Percentiles rank a stretch among this genome's conserved stretches.
These are phyloP conservation scores for Pentalonia nigronervosa DNA, from an alignment of 1,140 invertebrate genomes.

Conservation along the genomic window DNA sequence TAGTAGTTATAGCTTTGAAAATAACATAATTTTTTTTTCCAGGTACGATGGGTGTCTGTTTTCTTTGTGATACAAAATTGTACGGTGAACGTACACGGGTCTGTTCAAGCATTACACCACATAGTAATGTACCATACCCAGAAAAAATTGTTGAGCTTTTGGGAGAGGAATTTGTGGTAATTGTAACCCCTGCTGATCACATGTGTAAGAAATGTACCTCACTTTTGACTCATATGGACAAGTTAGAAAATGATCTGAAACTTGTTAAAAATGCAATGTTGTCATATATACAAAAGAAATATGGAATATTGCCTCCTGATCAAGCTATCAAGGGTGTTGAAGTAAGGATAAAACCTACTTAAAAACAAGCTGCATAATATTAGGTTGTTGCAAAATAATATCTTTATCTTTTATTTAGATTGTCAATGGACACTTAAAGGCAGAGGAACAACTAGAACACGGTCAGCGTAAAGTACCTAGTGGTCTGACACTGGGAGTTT, in stretches of 20 bases:
- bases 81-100: slow-evolving; percentile 58
- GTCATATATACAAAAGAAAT: slow-evolving; percentile 61
- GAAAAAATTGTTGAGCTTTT: slow-evolving; percentile 62
- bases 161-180: slow-evolving; percentile 61
- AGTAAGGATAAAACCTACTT: not conserved
- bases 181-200: slow-evolving; percentile 60
- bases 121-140: slow-evolving; percentile 60
- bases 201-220: slow-evolving; percentile 61
- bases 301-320: slow-evolving; percentile 56
- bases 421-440: slow-evolving; percentile 57
- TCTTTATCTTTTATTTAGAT: not conserved
- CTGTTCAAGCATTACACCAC: slow-evolving; percentile 58
- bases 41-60: slow-evolving; percentile 59
- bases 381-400: not conserved
- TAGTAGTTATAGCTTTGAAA: not conserved
- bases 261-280: slow-evolving; percentile 60
- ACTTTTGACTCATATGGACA: slow-evolving; percentile 61
- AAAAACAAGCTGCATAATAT: not conserved
- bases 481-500: not conserved
- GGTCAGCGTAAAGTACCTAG: slow-evolving; percentile 44
- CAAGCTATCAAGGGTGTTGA: slow-evolving; percentile 40
- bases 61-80: slow-evolving; percentile 60
- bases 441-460: slow-evolving; percentile 51
- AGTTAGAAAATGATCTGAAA: slow-evolving; percentile 61
- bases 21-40: not conserved